Percentiles rank a stretch among this genome's conserved stretches.
Evolutionary conservation across 2,113 vertebrate species (phyloP).

Genomic region (Poicephalus gulielmi): DNA sequence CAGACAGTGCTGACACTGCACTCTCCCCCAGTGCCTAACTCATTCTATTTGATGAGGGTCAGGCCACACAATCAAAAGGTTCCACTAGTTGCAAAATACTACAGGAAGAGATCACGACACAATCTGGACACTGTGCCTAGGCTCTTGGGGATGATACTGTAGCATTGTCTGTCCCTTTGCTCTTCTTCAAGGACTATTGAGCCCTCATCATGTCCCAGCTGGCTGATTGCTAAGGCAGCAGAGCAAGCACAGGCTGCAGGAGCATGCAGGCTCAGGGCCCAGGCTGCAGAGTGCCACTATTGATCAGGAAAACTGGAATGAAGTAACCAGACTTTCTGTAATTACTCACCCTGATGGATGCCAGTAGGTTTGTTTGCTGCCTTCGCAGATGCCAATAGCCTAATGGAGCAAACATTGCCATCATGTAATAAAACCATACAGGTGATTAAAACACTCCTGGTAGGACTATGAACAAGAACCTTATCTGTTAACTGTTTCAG

Average conservation of each 20-base stretch:
- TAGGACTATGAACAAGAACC: neutral
- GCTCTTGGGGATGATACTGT: neutral
- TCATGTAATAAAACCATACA: slow-evolving; percentile 41
- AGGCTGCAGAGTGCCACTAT: slow-evolving; percentile 18
- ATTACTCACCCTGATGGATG: slow-evolving; percentile 60
- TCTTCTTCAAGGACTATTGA: neutral
- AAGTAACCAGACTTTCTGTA: slow-evolving; percentile 34
- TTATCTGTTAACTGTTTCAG: slow-evolving; percentile 32
- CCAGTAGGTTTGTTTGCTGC: slow-evolving; percentile 41
- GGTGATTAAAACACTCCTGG: slow-evolving; percentile 34
- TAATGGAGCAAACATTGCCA: neutral
- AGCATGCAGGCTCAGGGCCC: neutral
- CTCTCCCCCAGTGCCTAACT: neutral
- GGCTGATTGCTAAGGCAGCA: neutral
- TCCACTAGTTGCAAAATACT: neutral
- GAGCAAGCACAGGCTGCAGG: neutral
- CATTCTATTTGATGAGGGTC: neutral
- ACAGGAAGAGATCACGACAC: neutral
- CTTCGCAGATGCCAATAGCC: slow-evolving; percentile 43
- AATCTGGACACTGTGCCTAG: neutral
- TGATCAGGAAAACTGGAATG: slow-evolving; percentile 19
- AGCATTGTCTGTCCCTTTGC: neutral
- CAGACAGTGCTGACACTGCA: neutral
- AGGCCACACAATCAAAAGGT: neutral
- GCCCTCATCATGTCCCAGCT: neutral